These are phyloP conservation scores for Amitus sp. DNA, from an alignment of 2,888 invertebrate genomes.

Conservation along the genomic window DNA sequence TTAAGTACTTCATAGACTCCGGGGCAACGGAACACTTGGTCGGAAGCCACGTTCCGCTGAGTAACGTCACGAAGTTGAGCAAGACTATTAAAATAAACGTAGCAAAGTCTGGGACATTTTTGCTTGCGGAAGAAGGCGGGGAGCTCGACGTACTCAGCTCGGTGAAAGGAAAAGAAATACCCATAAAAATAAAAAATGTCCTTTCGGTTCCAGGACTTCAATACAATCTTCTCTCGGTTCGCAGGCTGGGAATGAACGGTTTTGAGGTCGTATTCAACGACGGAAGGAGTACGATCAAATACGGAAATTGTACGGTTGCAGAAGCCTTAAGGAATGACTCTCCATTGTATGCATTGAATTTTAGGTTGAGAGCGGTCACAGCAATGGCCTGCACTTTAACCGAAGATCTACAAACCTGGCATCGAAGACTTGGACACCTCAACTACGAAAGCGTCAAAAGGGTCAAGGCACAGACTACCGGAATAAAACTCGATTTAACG, in stretches of 20 bases:
- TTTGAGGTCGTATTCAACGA: slow-evolving; percentile 41
- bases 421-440: slow-evolving; percentile 35
- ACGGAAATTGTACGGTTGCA: too few relatives aligned
- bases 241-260: slow-evolving; percentile 40
- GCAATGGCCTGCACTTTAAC: too few relatives aligned
- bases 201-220: slow-evolving; percentile 30
- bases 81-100: slow-evolving; percentile 33
- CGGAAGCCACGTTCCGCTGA: slow-evolving; percentile 8
- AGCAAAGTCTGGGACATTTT: slow-evolving; percentile 31
- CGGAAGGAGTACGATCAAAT: slow-evolving; percentile 39
- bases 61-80: slow-evolving; percentile 24
- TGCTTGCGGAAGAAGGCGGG: slow-evolving; percentile 4
- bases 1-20: slow-evolving; percentile 32
- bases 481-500: slow-evolving; percentile 19
- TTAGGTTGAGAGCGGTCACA: too few relatives aligned
- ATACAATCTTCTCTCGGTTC: slow-evolving; percentile 40
- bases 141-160: neutral
- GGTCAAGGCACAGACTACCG: slow-evolving; percentile 18
- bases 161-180: slow-evolving; percentile 1
- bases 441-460: slow-evolving; percentile 23
- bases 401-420: slow-evolving; percentile 22
- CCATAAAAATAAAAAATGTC: slow-evolving; percentile 13
- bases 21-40: slow-evolving; percentile 43
- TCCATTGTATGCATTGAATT: too few relatives aligned
- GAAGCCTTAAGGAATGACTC: too few relatives aligned